Evolutionary conservation across 2,888 invertebrate species (phyloP).

Genomic region (Drosophila mimetica): DNA sequence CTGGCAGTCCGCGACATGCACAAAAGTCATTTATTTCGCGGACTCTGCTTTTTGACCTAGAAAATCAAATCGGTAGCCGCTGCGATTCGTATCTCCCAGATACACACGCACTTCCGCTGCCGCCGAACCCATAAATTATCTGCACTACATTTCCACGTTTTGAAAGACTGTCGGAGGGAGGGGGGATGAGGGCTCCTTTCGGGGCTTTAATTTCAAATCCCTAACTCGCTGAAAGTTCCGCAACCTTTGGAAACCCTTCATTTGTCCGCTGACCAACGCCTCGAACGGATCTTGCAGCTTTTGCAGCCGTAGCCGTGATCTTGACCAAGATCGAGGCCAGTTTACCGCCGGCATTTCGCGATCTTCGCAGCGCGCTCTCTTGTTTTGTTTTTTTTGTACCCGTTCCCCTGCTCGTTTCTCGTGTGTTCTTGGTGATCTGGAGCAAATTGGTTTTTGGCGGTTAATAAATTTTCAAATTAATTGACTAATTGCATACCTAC

Average conservation of each 20-base stretch:
- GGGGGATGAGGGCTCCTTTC: conserved; percentile 7
- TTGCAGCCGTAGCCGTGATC: conserved; percentile 23
- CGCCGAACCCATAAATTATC: conserved; percentile 68
- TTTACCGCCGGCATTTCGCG: conserved; percentile 82
- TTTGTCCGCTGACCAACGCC: conserved; percentile 47
- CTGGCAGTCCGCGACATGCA: conserved; percentile 64
- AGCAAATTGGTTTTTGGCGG: conserved; percentile 79
- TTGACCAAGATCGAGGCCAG: conserved; percentile 36
- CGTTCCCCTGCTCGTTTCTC: conserved; percentile 2
- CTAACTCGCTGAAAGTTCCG: conserved; percentile 45
- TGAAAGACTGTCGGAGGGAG: not conserved
- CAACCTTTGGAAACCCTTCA: conserved; percentile 35
- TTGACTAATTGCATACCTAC: conserved; percentile 82
- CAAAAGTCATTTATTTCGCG: conserved; percentile 74
- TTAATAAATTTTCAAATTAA: conserved; percentile 82
- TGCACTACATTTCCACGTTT: conserved; percentile 53
- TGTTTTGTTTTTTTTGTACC: conserved; percentile 1
- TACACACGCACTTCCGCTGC: conserved; percentile 73
- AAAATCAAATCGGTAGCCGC: conserved; percentile 54
- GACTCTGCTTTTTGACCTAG: conserved; percentile 60
- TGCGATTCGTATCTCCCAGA: conserved; percentile 67
- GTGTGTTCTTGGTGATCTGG: conserved; percentile 50
- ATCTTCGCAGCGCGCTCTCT: conserved; percentile 36
- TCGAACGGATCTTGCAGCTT: conserved; percentile 26
- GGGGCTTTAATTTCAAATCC: conserved; percentile 20